Percentiles rank a stretch among this genome's conserved stretches.
phyloP scores from a whole-genome alignment of 2,888 invertebrate species.

The Mimachlamys varia region DNA sequence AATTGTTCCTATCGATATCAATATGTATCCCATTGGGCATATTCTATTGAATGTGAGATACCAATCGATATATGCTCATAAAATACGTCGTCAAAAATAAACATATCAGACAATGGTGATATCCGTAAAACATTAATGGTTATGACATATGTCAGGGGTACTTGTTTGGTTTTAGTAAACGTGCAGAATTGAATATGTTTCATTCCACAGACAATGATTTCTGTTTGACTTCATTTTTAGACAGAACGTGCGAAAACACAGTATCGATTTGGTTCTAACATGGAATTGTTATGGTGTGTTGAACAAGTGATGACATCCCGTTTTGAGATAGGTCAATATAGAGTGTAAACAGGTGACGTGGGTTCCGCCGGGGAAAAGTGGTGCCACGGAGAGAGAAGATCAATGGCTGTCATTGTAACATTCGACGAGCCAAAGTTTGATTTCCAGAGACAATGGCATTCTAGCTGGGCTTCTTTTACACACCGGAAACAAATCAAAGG shows the following conservation, averaged over 20 bases:
- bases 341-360: not conserved
- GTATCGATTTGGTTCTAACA: not conserved
- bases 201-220: not conserved
- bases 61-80: too few relatives aligned
- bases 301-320: not conserved
- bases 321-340: not conserved
- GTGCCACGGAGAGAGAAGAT: not conserved
- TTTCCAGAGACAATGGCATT: not conserved
- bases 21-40: too few relatives aligned
- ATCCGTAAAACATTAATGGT: too few relatives aligned
- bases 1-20: too few relatives aligned
- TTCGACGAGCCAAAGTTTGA: not conserved
- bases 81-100: not conserved
- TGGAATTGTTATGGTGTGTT: not conserved
- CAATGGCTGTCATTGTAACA: not conserved
- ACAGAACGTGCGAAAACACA: not conserved
- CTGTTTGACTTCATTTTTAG: not conserved
- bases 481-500: too few relatives aligned
- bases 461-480: too few relatives aligned
- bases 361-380: not conserved
- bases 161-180: not conserved
- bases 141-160: not conserved
- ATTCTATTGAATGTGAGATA: too few relatives aligned
- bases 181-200: not conserved
- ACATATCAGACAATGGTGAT: not conserved